A percentile compares a stretch with the other conserved stretches of the same genome.
Evolutionary conservation across 2,888 invertebrate species (phyloP).

Genomic region (Netelia melanura): DNA sequence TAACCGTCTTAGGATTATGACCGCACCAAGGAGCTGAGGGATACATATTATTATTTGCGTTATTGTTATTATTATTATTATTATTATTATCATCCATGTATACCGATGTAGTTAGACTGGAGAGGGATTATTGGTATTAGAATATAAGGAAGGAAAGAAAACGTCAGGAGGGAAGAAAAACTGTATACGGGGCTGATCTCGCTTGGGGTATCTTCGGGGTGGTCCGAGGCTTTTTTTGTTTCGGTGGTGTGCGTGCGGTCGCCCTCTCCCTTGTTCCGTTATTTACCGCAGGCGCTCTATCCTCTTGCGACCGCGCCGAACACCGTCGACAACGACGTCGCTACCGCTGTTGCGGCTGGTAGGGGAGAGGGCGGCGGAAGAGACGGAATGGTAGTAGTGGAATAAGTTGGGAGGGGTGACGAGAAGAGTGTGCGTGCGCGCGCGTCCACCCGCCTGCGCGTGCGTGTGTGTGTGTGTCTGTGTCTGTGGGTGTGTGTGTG

Average conservation of each 20-base stretch:
- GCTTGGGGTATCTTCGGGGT: constrained; percentile 61
- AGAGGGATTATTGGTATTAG: background rate
- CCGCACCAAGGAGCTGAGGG: too few relatives aligned
- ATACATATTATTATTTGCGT: background rate
- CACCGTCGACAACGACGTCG: constrained; percentile 50
- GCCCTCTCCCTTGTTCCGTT: constrained; percentile 48
- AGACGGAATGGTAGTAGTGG: constrained; percentile 14
- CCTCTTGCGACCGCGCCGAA: constrained; percentile 40
- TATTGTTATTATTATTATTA: constrained; percentile 10
- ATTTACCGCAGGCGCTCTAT: constrained; percentile 17
- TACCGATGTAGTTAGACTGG: background rate
- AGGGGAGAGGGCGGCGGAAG: constrained; percentile 43
- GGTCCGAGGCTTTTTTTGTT: constrained; percentile 44
- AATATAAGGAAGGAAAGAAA: background rate
- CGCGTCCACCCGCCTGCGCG: background rate
- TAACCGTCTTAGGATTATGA: too few relatives aligned
- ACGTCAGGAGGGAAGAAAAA: background rate
- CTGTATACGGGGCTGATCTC: constrained; percentile 14
- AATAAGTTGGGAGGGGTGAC: constrained; percentile 8
- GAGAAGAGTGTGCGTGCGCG: background rate
- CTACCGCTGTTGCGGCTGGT: constrained; percentile 9
- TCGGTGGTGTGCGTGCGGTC: constrained; percentile 44
- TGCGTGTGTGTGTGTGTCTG: constrained; percentile 73
- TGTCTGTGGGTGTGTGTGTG: background rate
- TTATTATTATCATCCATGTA: constrained; percentile 22